Base-by-base conservation (phyloP, 35 echinoderm and acorn worm genomes). In the Acanthaster planci region DNA sequence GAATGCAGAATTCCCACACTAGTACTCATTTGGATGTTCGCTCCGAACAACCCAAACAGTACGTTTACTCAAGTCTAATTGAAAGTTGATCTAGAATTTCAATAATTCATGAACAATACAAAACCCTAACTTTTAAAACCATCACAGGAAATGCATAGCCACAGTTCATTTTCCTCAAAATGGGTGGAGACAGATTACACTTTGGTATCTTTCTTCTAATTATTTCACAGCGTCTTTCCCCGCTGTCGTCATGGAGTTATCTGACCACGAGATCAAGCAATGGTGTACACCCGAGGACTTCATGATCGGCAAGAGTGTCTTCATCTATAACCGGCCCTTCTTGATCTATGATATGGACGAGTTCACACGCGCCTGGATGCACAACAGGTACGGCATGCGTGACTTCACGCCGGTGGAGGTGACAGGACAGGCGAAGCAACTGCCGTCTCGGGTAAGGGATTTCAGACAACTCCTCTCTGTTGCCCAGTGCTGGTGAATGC, bases 321-420 rank as follows among this genome's bases (percentile, higher is more conserved):
- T 86, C 85, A 89, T 99, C 82, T 99, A 93, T 89, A 91, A 99
- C 64, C 89, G 96, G 21, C 96, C 88, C 0, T 99, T 99, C 89
- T 86, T 99, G 21, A 99, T 99, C 82, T 99, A 91, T 35, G 96
- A 99, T 58, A 84, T 81, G 26, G 96, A 99, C 60, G 92, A 91
- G 17, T 99, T 99, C 83, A 99, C 96, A 17, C 89, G 89, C 64
- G 36, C 38, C 0, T 99, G 91, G 52, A 67, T 99, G 39, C n/a
- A 80, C 38, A 19, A 86, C 1, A 94, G 91, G 44, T 98, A 82
- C 54, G 86, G 89, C 21, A 52, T 94, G 51, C 78, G 22, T 6
- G 78, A 89, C 21, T 99, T 92, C 52, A 92, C 92, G 6, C 96
- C 96, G 1, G 50, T 99, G 10, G 89, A 94, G 5, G 82, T 99